These are phyloP conservation scores for Chlorops oryzae DNA, from an alignment of 1,140 invertebrate genomes.

Conservation along the genomic window DNA sequence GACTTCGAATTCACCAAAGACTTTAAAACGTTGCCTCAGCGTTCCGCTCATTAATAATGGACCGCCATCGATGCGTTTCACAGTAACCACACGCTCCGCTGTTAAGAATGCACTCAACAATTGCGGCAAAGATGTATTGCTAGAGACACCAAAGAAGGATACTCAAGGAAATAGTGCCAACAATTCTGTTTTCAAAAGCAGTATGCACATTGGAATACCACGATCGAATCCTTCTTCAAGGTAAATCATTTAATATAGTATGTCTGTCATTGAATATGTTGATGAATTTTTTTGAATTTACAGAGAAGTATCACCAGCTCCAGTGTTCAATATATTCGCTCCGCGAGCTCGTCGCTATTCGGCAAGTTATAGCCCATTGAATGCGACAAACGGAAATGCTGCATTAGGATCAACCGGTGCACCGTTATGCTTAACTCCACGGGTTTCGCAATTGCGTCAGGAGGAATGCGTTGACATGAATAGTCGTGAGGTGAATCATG, in stretches of 20 bases:
- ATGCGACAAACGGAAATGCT: slow-evolving; percentile 16
- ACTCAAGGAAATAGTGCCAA: neutral
- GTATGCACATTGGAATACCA: slow-evolving; percentile 17
- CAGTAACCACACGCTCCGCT: slow-evolving; percentile 45
- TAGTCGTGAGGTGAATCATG: slow-evolving; percentile 78
- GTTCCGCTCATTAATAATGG: slow-evolving; percentile 70
- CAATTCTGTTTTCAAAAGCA: neutral
- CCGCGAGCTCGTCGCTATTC: slow-evolving; percentile 70
- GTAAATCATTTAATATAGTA: slow-evolving; percentile 5
- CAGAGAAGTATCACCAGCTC: slow-evolving; percentile 40
- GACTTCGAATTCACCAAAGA: slow-evolving; percentile 44
- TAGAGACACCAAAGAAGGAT: slow-evolving; percentile 2
- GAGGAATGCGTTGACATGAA: slow-evolving; percentile 82
- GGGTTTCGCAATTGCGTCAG: slow-evolving; percentile 77
- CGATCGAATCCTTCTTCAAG: slow-evolving; percentile 31
- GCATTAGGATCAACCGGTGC: slow-evolving; percentile 40
- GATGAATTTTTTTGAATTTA: slow-evolving; percentile 13
- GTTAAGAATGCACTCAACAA: slow-evolving; percentile 24
- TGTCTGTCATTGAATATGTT: slow-evolving; percentile 10
- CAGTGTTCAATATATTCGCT: slow-evolving; percentile 57
- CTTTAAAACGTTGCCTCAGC: slow-evolving; percentile 72
- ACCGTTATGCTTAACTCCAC: slow-evolving; percentile 65
- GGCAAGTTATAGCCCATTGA: slow-evolving; percentile 68
- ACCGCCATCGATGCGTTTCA: slow-evolving; percentile 45
- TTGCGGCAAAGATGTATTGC: slow-evolving; percentile 2